Conservation (phyloP, 1,140 invertebrate species). For the Hypsibius dujardini region DNA sequence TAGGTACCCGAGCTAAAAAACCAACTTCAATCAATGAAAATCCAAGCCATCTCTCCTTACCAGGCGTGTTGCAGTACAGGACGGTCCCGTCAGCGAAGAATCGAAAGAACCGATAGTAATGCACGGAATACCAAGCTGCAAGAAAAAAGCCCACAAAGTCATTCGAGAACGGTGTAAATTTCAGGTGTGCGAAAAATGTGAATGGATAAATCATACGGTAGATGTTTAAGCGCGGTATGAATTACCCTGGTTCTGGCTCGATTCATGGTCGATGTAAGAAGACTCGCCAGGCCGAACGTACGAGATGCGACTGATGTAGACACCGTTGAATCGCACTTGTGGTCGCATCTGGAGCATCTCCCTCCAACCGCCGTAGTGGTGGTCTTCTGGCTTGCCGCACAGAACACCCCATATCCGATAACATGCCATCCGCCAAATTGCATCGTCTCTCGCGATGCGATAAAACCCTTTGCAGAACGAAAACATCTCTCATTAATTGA, state of each 20-base stretch:
- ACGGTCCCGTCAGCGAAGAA: constrained; percentile 35
- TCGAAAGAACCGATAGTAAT: constrained; percentile 70
- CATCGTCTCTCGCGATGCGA: constrained; percentile 59
- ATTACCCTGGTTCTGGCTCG: too few relatives aligned
- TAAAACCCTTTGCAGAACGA: too few relatives aligned
- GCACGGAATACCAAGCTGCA: constrained; percentile 68
- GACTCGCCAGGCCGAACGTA: constrained; percentile 76
- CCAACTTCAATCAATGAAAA: neutral
- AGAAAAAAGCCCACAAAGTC: too few relatives aligned
- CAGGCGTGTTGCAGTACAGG: constrained; percentile 17
- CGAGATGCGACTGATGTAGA: constrained; percentile 75
- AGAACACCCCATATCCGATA: constrained; percentile 64
- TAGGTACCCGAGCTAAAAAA: neutral
- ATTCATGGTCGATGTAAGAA: constrained; percentile 57
- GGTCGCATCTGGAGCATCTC: constrained; percentile 67
- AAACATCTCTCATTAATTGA: too few relatives aligned
- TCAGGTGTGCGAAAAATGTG: too few relatives aligned
- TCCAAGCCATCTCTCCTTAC: neutral
- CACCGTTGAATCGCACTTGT: constrained; percentile 58
- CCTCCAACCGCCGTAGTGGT: constrained; percentile 44
- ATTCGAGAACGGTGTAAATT: too few relatives aligned
- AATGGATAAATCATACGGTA: too few relatives aligned
- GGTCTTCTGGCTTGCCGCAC: constrained; percentile 38
- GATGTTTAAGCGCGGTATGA: too few relatives aligned
- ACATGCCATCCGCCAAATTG: constrained; percentile 71